Evolutionary conservation across 1,140 invertebrate genomes (phyloP).

Genomic region (Eurosta solidaginis): DNA sequence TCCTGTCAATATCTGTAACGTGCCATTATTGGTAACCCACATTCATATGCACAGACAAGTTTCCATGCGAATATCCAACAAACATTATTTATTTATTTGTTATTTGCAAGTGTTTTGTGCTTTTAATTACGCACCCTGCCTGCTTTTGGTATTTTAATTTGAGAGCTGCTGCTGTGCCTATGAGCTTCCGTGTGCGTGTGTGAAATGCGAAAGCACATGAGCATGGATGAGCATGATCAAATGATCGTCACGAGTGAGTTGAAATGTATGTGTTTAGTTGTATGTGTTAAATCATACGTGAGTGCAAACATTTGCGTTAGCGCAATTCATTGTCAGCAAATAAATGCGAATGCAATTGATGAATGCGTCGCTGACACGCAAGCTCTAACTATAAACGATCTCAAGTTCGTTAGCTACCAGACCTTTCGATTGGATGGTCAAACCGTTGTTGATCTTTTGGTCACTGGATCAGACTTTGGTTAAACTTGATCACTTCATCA

Average conservation of each 20-base stretch:
- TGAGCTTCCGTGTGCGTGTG: not conserved
- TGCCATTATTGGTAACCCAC: not conserved
- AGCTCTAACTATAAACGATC: slow-evolving; percentile 31
- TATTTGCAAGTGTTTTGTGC: not conserved
- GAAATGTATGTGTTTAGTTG: not conserved
- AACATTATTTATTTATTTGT: not conserved
- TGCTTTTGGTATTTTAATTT: slow-evolving; percentile 3
- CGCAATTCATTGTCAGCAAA: slow-evolving; percentile 59
- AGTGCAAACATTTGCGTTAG: slow-evolving; percentile 34
- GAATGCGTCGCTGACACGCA: slow-evolving; percentile 54
- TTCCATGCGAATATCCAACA: not conserved
- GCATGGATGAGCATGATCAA: not conserved
- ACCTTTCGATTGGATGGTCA: not conserved
- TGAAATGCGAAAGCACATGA: not conserved
- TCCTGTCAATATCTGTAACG: slow-evolving; percentile 14
- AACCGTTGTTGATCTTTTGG: not conserved
- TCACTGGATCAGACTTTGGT: not conserved
- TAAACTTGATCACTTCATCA: not conserved
- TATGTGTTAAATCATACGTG: not conserved
- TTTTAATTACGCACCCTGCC: slow-evolving; percentile 18
- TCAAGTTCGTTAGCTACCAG: not conserved
- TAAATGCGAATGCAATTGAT: slow-evolving; percentile 53
- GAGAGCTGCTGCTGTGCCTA: not conserved
- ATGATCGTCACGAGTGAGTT: too few relatives aligned
- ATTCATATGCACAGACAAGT: not conserved